Evolutionary conservation across 2,797 vertebrate genomes (phyloP), one percentile per base, ranked within the genome.

Genomic region (Anabas testudineus): DNA sequence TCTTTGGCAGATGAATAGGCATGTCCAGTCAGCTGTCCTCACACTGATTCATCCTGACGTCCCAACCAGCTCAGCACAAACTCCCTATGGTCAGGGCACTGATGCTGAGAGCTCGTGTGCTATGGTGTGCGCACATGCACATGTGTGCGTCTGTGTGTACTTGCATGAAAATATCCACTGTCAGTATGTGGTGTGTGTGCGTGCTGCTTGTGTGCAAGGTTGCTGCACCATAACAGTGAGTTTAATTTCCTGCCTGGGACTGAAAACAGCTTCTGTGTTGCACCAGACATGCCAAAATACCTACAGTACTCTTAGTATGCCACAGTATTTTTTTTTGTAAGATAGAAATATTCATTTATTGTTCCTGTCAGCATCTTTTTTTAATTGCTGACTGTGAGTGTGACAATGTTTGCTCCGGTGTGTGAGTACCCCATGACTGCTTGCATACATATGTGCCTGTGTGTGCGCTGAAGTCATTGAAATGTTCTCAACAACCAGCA

Each of bases 41-140:
- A 77, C 92, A 91, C 91, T 94, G 93, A 94, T 95, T 94, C 92
- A 92, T 92, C 87, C 93, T 94, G 94, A 94, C 91, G 80, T 92
- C 92, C 92, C 84, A 83, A 94, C 94, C 90, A 94, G 93, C 94
- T 95, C 94, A 95, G 94, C 94, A 94, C 92, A 94, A 95, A 94
- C 91, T 89, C 91, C 92, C 94, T 91, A 92, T 91, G 92, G 93
- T 89, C 91, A 88, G 91, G 84, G 82, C 84, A 82, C 88, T 92
- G 89, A 90, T 92, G 90, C 89, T 92, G 88, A 76, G 85, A 88
- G 91, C 87, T 78, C 84, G 83, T 84, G 81, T 76, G 69, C 67
- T 73, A 26, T 56, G 70, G 65, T 61, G 39, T 52, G 48, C 62
- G 60, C 78, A 68, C 71, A 61, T 71, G 47, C 22, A 65, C 22